Percentiles rank a stretch among this genome's conserved stretches.
These are phyloP conservation scores for Lepidonotus clava DNA, from an alignment of 2,888 invertebrate species.

Conservation along the genomic window DNA sequence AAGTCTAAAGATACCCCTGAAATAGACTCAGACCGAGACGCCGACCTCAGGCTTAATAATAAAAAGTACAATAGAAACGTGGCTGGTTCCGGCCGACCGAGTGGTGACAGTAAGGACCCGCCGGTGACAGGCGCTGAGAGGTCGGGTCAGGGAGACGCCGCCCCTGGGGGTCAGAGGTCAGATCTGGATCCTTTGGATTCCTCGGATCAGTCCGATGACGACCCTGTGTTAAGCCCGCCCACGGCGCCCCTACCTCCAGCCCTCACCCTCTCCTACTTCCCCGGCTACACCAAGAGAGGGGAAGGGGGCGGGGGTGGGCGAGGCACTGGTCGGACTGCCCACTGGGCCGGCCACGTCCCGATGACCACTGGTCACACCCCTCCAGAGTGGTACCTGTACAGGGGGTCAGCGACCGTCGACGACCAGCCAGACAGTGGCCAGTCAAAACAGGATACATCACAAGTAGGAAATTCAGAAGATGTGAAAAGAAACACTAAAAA, in stretches of 20 bases:
- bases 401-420: not conserved
- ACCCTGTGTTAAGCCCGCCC: not conserved
- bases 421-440: not conserved
- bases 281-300: not conserved
- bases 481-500: no score
- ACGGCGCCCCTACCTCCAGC: not conserved
- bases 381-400: constrained; percentile 33
- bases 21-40: no score
- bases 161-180: not conserved
- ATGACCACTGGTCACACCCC: not conserved
- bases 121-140: not conserved
- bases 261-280: constrained; percentile 1
- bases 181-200: no score
- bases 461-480: no score
- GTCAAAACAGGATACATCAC: no score
- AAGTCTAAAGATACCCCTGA: no score
- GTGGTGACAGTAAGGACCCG: not conserved
- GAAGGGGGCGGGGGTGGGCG: not conserved
- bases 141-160: not conserved
- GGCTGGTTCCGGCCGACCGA: not conserved
- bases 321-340: not conserved
- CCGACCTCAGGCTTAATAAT: no score
- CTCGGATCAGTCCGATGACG: not conserved
- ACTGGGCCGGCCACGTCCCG: constrained; percentile 24
- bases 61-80: not conserved